Base-by-base conservation (phyloP, 2,888 invertebrate genomes). In the Atherix ibis region DNA sequence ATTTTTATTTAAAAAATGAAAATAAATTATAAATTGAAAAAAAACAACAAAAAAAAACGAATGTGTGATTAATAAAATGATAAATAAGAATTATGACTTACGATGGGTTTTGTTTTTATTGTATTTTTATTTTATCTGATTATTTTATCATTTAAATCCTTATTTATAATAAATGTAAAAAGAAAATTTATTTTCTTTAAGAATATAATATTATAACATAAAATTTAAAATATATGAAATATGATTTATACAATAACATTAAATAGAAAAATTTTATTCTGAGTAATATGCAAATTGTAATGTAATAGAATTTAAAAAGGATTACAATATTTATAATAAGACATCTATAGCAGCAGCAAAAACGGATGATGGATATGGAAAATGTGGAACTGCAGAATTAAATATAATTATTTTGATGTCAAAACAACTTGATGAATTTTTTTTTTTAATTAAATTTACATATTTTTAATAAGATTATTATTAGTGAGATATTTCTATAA, bases 51-150 rank as follows among this genome's bases (percentile, higher is more conserved):
- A 31, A 18, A 35, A 29, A 35, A 25, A 31, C 13, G 32, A 36
- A 36, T 36, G 36, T 36, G 36, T 36, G 36, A 36, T 36, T 36
- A 36, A 12, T 10, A n/a, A n/a, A n/a, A n/a, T n/a, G n/a, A n/a
- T n/a, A n/a, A n/a, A n/a, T n/a, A n/a, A n/a, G n/a, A n/a, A n/a
- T n/a, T n/a, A n/a, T n/a, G n/a, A n/a, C n/a, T 12, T 15, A 19
- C 18, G 19, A 27, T 36, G 36, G 31, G 36, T 31, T 36, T 36
- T 36, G 36, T 36, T 36, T 31, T 36, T 31, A 27, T 25, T 25
- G n/a, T 5, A 22, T 31, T 4, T 14, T n/a, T 22, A 8, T 24
- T 25, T 32, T 9, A 22, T 19, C 15, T 31, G 10, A 22, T 24
- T 9, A 19, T 31, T 14, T 4, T 14, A 2, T 15, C 15, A 28